Evolutionary conservation across 2,113 vertebrate species (phyloP).

Genomic region (Anhinga anhinga): DNA sequence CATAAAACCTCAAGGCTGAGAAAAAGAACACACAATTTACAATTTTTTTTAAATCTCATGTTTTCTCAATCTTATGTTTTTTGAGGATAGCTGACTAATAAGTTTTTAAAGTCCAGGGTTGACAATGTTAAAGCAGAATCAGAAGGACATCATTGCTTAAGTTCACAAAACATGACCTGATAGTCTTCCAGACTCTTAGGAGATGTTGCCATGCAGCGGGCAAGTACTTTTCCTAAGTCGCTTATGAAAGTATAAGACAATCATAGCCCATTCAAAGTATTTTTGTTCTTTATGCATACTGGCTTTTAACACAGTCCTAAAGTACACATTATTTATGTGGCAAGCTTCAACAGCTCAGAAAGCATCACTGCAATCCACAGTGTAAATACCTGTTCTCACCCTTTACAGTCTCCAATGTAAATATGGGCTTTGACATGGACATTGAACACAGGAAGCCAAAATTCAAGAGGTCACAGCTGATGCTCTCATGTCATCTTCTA

Average conservation of each 20-base stretch:
- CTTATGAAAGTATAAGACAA: not conserved
- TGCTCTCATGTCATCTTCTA: not conserved
- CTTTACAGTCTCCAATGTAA: not conserved
- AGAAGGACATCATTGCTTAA: not conserved
- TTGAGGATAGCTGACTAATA: slow-evolving; percentile 25
- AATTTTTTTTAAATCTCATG: not conserved
- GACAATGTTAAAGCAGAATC: not conserved
- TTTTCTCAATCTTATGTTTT: slow-evolving; percentile 48
- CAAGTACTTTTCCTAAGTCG: not conserved
- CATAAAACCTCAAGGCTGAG: slow-evolving; percentile 30
- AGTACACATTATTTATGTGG: not conserved
- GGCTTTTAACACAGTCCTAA: not conserved
- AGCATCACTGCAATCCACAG: not conserved
- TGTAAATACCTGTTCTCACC: not conserved
- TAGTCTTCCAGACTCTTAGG: not conserved
- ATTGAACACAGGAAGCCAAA: not conserved
- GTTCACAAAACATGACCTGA: not conserved
- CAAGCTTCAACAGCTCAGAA: not conserved
- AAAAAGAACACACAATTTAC: slow-evolving; percentile 16
- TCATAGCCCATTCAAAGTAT: not conserved
- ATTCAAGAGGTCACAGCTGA: not conserved
- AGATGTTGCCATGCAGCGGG: rapidly evolving
- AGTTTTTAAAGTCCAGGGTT: not conserved
- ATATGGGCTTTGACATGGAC: not conserved
- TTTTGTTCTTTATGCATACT: not conserved